Conservation (phyloP, 2,113 vertebrate species). For the Ceratotherium simum region DNA sequence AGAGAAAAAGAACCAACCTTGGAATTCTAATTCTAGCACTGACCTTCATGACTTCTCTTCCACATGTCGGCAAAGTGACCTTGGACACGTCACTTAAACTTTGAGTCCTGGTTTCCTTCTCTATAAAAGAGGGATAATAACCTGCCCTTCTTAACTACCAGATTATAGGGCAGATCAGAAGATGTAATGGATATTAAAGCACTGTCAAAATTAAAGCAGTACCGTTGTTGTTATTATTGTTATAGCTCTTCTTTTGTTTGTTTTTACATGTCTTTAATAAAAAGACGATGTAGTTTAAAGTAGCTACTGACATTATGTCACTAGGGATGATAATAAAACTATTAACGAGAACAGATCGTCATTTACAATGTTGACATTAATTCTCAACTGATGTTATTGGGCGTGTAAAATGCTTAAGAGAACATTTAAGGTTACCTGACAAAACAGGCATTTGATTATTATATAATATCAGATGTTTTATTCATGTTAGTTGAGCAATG, state of each 20-base stretch:
- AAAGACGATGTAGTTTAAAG: not conserved
- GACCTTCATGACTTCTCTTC: not conserved
- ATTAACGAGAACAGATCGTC: not conserved
- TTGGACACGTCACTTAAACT: slow-evolving; percentile 41
- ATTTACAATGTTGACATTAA: not conserved
- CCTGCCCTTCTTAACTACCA: not conserved
- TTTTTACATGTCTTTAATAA: not conserved
- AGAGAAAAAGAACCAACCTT: not conserved
- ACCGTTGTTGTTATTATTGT: not conserved
- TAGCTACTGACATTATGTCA: not conserved
- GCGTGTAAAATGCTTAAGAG: slow-evolving; percentile 37
- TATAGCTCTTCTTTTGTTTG: not conserved
- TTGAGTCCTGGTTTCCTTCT: slow-evolving; percentile 58
- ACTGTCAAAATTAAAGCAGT: not conserved
- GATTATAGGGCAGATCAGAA: not conserved
- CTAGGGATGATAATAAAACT: not conserved
- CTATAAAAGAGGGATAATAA: slow-evolving; percentile 17
- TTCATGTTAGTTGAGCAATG: slow-evolving; percentile 74
- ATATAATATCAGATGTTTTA: slow-evolving; percentile 70
- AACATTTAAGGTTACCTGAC: slow-evolving; percentile 68
- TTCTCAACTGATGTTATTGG: not conserved
- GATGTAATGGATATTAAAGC: not conserved
- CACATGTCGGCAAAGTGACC: not conserved
- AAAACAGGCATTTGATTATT: slow-evolving; percentile 67
- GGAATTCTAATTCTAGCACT: slow-evolving; percentile 24